Conservation (phyloP, 2,888 invertebrate genomes). For the Hemaris fuciformis region DNA sequence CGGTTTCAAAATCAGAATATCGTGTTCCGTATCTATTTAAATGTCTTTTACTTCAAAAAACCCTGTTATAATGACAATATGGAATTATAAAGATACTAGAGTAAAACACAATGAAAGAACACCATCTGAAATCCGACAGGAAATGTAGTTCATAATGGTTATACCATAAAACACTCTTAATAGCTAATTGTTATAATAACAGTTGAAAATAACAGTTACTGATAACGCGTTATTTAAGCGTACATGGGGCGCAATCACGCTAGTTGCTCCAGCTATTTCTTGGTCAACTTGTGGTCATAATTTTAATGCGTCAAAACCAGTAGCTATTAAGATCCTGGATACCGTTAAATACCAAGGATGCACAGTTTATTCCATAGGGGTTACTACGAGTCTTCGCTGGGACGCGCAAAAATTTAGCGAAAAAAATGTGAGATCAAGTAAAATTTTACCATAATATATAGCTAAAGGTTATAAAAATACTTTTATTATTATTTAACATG, state of each 20-base stretch:
- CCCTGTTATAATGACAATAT: not conserved
- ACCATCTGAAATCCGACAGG: not conserved
- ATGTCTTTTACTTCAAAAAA: not conserved
- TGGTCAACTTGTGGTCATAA: conserved; percentile 40
- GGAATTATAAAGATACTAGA: not conserved
- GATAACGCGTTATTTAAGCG: conserved; percentile 24
- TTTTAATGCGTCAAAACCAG: conserved; percentile 68
- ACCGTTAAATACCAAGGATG: conserved; percentile 74
- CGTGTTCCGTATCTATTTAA: not conserved
- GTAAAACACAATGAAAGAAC: not conserved
- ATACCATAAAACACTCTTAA: conserved; percentile 23
- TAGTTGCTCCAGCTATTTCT: conserved; percentile 9
- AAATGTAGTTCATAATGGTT: not conserved
- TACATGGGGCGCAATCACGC: conserved; percentile 5
- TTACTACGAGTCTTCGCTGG: conserved; percentile 29
- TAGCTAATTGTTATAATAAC: conserved; percentile 38
- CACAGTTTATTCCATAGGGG: conserved; percentile 31
- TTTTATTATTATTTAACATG: too few relatives aligned
- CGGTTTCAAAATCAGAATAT: too few relatives aligned
- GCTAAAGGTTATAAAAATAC: too few relatives aligned
- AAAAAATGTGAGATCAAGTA: not conserved
- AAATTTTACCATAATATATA: not conserved
- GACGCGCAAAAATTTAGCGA: not conserved
- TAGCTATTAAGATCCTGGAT: conserved; percentile 67
- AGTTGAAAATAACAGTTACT: conserved; percentile 40